A percentile compares a stretch with the other conserved stretches of the same genome.
Conservation (phyloP, 2,113 vertebrate species). For the Pitta sordida region DNA sequence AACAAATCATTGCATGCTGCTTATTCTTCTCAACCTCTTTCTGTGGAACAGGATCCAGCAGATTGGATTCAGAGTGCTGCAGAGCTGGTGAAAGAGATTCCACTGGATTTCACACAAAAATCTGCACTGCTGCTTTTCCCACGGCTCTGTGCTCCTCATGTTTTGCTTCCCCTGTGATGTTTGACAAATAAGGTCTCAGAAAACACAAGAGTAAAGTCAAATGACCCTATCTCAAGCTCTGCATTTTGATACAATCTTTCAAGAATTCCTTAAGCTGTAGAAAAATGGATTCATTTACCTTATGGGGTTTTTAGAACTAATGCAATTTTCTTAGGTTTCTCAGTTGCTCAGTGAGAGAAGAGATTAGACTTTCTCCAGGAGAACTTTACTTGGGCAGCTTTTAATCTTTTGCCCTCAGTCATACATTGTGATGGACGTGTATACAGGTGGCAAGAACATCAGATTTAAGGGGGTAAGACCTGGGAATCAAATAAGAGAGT, state of each 20-base stretch:
- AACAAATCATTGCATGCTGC: conserved; percentile 24
- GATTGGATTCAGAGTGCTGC: not conserved
- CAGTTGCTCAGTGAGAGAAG: not conserved
- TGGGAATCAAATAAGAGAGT: not conserved
- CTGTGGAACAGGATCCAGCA: not conserved
- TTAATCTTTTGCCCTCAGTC: not conserved
- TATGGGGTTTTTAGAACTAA: not conserved
- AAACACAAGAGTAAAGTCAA: not conserved
- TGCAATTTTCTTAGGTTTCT: not conserved
- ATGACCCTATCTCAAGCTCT: not conserved
- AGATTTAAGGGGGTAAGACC: not conserved
- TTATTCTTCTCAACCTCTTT: not conserved
- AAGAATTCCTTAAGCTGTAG: not conserved
- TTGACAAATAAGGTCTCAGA: not conserved
- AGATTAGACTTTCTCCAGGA: not conserved
- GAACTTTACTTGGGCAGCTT: not conserved
- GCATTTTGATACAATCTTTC: not conserved
- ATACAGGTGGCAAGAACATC: not conserved
- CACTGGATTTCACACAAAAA: not conserved
- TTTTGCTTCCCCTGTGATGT: not conserved
- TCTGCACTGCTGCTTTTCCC: not conserved
- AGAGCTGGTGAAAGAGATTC: not conserved
- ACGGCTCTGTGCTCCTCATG: not conserved
- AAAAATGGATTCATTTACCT: not conserved
- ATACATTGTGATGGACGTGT: not conserved